Evolutionary conservation across 1,140 invertebrate species (phyloP).

Genomic region (Vollenhovia emeryi): DNA sequence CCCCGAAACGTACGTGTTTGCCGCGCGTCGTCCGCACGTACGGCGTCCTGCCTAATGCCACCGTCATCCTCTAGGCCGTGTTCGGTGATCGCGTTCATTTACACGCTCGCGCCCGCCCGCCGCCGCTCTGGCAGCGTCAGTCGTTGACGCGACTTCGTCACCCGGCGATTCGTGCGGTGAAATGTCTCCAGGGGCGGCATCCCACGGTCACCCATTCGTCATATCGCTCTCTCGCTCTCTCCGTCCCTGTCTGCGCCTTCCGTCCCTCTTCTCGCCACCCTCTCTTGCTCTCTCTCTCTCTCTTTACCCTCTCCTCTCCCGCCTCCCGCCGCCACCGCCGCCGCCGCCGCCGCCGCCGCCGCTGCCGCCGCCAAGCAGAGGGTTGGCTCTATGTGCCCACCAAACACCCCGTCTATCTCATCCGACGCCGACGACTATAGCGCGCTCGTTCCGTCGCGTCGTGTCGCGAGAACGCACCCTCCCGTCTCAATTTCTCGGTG

Average conservation of each 20-base stretch:
- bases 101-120: conserved; percentile 30
- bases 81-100: conserved; percentile 54
- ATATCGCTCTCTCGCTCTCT: conserved; percentile 26
- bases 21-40: conserved; percentile 56
- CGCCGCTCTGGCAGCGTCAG: conserved; percentile 46
- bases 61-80: conserved; percentile 34
- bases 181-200: conserved; percentile 72
- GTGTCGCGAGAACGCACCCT: conserved; percentile 39
- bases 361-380: not conserved
- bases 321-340: too few species aligned
- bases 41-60: conserved; percentile 62
- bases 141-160: conserved; percentile 59
- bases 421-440: conserved; percentile 45
- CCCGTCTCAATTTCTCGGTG: conserved; percentile 18
- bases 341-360: too few species aligned
- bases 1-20: conserved; percentile 47
- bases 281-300: conserved; percentile 3
- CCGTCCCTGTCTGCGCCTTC: not conserved
- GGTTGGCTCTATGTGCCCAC: conserved; percentile 16
- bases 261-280: not conserved
- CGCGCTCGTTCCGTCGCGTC: conserved; percentile 18
- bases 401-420: conserved; percentile 52
- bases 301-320: not conserved
- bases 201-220: conserved; percentile 58
- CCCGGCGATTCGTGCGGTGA: conserved; percentile 65